Evolutionary conservation across 2,797 vertebrate species (phyloP), one percentile per base, ranked within the genome.

Genomic region (Parauchenoglanis ngamensis): DNA sequence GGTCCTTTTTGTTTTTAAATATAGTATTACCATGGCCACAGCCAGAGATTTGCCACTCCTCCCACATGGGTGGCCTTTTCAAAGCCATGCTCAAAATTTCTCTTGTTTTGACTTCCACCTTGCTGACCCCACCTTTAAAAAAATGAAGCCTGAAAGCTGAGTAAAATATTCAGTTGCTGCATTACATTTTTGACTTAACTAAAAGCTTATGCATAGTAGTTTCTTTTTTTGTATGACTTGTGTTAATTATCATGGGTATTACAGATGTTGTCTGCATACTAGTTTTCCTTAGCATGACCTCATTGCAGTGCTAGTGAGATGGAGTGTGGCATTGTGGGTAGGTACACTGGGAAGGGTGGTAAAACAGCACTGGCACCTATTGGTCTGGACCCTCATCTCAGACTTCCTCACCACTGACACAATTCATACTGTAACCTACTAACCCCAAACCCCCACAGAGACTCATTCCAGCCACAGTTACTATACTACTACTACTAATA

Each of bases 261-360:
- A 59, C 28, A 59, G 19, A 40, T 40, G 35, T 56, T 15, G 57
- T 46, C 78, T 80, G 21, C 35, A 80, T 80, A 35, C 21, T 7
- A 13, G 31, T 79, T 79, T 31, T 40, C 23, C 35, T n/a, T 40
- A 40, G 28, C 78, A 80, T 80, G 78, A 61, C 78, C 78, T n/a
- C 35, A 61, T 80, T 63, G 12, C 35, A 0, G 13, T 15, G 23
- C 17, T 13, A 35, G 19, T 12, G 56, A 13, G 11, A 40, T 40
- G 35, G 35, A 80, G 57, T 61, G 78, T 80, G 78, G 78, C 57
- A 63, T 80, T 80, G 78, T 80, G 78, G 78, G 57, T 80, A 63
- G 57, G 21, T 25, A 15, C 19, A 80, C 56, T 46, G 57, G 35
- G 7, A 80, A 61, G 78, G 12, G 57, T 61, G 56, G 57, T 61